phyloP scores from a whole-genome alignment of 2,888 invertebrate genomes.

The Coelopa pilipes region DNA sequence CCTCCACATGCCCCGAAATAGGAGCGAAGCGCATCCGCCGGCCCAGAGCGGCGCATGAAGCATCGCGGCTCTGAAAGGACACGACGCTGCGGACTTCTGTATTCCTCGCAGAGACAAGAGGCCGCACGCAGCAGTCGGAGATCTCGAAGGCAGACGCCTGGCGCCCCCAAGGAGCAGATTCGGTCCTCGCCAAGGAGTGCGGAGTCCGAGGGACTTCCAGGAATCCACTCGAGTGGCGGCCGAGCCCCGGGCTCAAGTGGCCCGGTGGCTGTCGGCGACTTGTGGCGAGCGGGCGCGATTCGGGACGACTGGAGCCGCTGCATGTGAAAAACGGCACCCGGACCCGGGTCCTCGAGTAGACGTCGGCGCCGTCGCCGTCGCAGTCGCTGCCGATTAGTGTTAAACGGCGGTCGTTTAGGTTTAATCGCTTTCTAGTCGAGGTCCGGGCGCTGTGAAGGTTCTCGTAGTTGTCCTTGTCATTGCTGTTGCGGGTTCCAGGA shows the following conservation, averaged over 20 bases:
- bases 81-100: no score
- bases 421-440: conserved; percentile 14
- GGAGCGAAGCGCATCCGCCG: no score
- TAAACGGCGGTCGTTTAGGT: conserved; percentile 29
- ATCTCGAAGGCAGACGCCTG: no score
- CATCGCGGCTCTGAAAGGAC: no score
- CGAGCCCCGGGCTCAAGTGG: background rate
- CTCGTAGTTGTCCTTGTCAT: background rate
- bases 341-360: background rate
- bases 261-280: background rate
- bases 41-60: no score
- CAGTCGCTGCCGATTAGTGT: conserved; percentile 30
- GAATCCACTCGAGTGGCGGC: conserved; percentile 8
- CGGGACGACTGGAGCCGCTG: background rate
- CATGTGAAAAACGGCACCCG: conserved; percentile 15
- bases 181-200: no score
- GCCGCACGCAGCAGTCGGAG: no score
- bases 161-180: no score
- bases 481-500: conserved; percentile 11
- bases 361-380: no score
- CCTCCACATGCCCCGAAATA: no score
- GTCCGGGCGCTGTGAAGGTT: no score
- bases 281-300: background rate
- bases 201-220: background rate
- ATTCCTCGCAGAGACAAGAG: no score